Conservation (phyloP, 2,888 invertebrate species). For the Antheraea assamensis region DNA sequence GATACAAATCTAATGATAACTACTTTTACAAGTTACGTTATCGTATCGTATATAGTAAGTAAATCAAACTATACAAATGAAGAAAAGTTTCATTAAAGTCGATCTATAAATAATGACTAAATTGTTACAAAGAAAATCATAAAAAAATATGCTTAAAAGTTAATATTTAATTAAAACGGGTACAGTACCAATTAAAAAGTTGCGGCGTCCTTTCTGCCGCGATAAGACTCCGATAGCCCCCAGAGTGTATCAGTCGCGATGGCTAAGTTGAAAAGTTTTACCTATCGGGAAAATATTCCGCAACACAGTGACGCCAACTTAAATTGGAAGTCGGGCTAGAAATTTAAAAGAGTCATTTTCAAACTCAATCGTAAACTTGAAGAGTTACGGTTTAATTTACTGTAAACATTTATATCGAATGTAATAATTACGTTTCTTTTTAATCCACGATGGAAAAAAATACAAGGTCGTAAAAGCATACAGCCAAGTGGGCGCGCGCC, state of each 20-base stretch:
- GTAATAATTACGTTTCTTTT: conserved; percentile 14
- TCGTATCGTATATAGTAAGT: no score
- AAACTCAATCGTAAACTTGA: conserved; percentile 7
- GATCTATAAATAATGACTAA: background rate
- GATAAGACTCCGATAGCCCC: conserved; percentile 30
- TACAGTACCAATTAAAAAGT: conserved; percentile 32
- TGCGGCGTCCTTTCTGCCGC: conserved; percentile 28
- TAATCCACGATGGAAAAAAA: conserved; percentile 12
- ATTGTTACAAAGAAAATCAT: background rate
- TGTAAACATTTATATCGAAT: background rate
- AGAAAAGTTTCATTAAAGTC: background rate
- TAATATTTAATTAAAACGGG: conserved; percentile 29
- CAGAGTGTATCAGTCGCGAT: conserved; percentile 23
- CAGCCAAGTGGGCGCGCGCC: background rate
- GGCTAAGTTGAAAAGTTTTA: conserved; percentile 31
- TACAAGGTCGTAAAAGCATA: conserved; percentile 20
- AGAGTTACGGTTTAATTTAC: background rate
- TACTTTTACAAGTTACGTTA: no score
- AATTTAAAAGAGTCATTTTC: background rate
- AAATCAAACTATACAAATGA: no score
- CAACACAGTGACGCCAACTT: conserved; percentile 49
- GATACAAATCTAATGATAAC: no score
- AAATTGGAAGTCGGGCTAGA: conserved; percentile 51
- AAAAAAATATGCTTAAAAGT: conserved; percentile 7
- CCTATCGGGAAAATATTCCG: conserved; percentile 48